Percentiles rank a stretch among this genome's conserved stretches.
Evolutionary conservation across 2,113 vertebrate genomes (phyloP).

Genomic region (Notechis scutatus): DNA sequence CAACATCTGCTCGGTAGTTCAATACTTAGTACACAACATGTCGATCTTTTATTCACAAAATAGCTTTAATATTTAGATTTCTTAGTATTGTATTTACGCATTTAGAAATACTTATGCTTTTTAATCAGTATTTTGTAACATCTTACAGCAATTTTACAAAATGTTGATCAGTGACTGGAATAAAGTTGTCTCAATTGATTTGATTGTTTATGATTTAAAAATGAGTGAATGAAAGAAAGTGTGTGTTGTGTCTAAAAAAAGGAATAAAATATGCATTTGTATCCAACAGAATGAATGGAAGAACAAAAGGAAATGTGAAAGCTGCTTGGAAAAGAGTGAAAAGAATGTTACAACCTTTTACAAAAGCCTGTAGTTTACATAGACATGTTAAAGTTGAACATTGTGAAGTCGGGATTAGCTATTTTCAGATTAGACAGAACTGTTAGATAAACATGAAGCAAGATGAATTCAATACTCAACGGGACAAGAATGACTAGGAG

Average conservation of each 20-base stretch:
- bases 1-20: not conserved
- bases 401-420: not conserved
- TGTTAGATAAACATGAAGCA: not conserved
- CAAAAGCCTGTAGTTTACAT: not conserved
- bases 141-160: not conserved
- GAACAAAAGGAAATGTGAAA: not conserved
- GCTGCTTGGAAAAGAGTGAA: not conserved
- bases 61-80: not conserved
- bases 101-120: not conserved
- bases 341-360: not conserved
- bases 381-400: not conserved
- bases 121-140: not conserved
- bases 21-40: not conserved
- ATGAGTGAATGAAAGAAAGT: not conserved
- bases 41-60: not conserved
- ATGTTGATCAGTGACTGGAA: not conserved
- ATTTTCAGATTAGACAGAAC: not conserved
- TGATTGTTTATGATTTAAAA: not conserved
- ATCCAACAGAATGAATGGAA: not conserved
- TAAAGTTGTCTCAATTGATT: not conserved
- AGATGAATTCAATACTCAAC: not conserved
- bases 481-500: not conserved
- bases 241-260: not conserved
- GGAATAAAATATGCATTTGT: not conserved
- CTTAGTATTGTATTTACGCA: not conserved